Percentiles rank a stretch among this genome's conserved stretches.
Evolutionary conservation across 1,140 invertebrate species (phyloP).

Genomic region (Lepidotrigona ventralis): DNA sequence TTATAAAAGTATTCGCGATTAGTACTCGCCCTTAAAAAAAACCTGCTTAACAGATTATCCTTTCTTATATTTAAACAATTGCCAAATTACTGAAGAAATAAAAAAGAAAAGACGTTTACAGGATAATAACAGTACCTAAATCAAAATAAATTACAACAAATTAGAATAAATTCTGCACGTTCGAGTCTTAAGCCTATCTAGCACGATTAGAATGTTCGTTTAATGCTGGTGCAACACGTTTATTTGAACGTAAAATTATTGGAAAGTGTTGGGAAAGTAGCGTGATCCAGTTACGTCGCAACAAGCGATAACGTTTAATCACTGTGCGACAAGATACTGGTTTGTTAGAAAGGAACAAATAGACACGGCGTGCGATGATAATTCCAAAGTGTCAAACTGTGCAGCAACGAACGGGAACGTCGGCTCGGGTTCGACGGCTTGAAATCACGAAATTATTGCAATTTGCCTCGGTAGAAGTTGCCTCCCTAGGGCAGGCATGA

Average conservation of each 20-base stretch:
- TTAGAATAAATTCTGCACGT: slow-evolving; percentile 59
- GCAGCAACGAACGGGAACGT: too few relatives aligned
- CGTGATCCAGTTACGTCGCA: neutral
- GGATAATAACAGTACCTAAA: too few relatives aligned
- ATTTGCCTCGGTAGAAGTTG: neutral
- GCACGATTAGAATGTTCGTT: slow-evolving; percentile 34
- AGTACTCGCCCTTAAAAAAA: too few relatives aligned
- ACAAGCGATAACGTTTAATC: neutral
- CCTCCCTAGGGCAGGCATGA: neutral
- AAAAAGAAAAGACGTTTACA: too few relatives aligned
- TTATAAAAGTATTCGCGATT: too few relatives aligned
- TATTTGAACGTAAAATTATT: neutral
- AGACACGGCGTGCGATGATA: too few relatives aligned
- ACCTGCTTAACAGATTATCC: too few relatives aligned
- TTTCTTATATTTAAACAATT: too few relatives aligned
- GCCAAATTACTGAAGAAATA: too few relatives aligned
- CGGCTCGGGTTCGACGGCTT: neutral
- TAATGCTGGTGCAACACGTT: neutral
- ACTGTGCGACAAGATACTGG: neutral
- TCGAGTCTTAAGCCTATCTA: slow-evolving; percentile 59
- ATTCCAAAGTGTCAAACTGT: neutral
- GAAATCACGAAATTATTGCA: slow-evolving; percentile 12
- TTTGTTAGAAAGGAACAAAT: neutral
- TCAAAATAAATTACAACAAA: too few relatives aligned
- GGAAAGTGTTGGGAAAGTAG: neutral